Percentiles rank a stretch among this genome's conserved stretches.
Conservation (phyloP, 2,888 invertebrate genomes). For the Xestia xanthographa region DNA sequence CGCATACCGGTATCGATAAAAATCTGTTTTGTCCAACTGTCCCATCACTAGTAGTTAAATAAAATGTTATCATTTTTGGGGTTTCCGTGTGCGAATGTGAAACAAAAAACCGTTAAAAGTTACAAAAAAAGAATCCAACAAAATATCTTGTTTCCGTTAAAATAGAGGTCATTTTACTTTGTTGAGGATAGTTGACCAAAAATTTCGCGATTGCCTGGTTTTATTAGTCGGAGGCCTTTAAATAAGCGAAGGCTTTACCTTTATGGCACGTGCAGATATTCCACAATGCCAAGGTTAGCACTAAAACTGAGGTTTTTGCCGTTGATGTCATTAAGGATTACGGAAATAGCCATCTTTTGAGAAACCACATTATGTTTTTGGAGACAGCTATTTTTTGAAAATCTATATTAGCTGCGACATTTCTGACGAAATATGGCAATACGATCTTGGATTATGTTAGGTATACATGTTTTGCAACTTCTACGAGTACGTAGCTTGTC, state of each 20-base stretch:
- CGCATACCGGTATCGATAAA: slow-evolving; percentile 60
- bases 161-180: slow-evolving; percentile 63
- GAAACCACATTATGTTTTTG: not conserved
- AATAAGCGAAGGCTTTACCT: slow-evolving; percentile 30
- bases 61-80: slow-evolving; percentile 76
- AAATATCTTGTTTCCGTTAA: slow-evolving; percentile 47
- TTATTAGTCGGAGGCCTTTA: slow-evolving; percentile 39
- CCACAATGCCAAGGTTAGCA: slow-evolving; percentile 29
- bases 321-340: not conserved
- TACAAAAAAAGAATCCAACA: slow-evolving; percentile 24
- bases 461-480: not conserved
- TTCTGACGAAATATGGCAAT: not conserved
- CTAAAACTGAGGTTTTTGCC: not conserved
- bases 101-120: slow-evolving; percentile 58
- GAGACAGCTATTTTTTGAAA: not conserved
- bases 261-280: slow-evolving; percentile 15
- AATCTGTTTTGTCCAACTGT: slow-evolving; percentile 32
- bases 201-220: slow-evolving; percentile 48
- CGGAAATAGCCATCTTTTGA: not conserved
- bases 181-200: slow-evolving; percentile 25
- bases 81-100: slow-evolving; percentile 76
- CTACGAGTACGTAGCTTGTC: not conserved
- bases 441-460: not conserved
- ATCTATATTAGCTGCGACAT: no score
- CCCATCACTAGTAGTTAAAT: slow-evolving; percentile 71